These are phyloP conservation scores for Dynastes maya DNA, from an alignment of 2,888 invertebrate species.

Conservation along the genomic window DNA sequence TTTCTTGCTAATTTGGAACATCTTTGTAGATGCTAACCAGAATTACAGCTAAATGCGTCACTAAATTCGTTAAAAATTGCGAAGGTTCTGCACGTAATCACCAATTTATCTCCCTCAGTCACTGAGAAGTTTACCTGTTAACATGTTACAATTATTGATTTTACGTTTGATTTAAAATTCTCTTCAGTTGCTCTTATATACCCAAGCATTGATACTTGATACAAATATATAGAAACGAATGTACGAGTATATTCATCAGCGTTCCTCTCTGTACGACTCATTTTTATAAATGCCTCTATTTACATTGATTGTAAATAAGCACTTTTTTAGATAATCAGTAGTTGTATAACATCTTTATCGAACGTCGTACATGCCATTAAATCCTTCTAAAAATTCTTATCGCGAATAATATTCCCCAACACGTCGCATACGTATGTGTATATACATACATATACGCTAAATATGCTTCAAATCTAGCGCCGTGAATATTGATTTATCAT, in stretches of 20 bases:
- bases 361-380: slow-evolving; percentile 17
- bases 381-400: slow-evolving; percentile 38
- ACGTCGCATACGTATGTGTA: not conserved
- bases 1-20: too few relatives aligned
- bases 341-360: slow-evolving; percentile 41
- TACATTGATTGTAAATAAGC: slow-evolving; percentile 23
- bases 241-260: not conserved
- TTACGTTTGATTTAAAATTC: not conserved
- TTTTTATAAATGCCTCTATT: slow-evolving; percentile 31
- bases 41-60: too few relatives aligned
- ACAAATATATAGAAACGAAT: not conserved
- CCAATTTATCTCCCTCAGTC: too few relatives aligned
- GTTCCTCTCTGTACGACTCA: slow-evolving; percentile 1
- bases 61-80: too few relatives aligned
- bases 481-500: slow-evolving; percentile 40
- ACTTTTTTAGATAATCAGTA: slow-evolving; percentile 25
- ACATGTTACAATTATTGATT: too few relatives aligned
- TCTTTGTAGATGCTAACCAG: too few relatives aligned
- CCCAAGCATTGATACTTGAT: too few relatives aligned
- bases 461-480: slow-evolving; percentile 27
- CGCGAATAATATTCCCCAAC: slow-evolving; percentile 34
- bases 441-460: not conserved
- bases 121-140: too few relatives aligned
- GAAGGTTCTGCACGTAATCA: too few relatives aligned
- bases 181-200: too few relatives aligned